Base-by-base conservation (phyloP, 2,888 invertebrate species). In the Ectemnius continuus region DNA sequence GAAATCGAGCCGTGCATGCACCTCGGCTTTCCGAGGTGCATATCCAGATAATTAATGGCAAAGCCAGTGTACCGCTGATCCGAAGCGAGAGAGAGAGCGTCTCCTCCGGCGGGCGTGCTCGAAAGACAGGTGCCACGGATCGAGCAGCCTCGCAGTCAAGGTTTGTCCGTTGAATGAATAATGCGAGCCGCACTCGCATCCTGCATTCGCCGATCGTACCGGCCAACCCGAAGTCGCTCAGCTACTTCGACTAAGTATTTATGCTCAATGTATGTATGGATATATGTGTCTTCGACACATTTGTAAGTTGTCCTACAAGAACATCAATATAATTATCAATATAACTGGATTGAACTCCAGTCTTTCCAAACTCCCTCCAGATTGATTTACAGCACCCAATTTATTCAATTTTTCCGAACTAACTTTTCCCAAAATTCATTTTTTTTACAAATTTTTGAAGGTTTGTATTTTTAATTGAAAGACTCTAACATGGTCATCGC, bases 21-120 rank as follows among this genome's bases (percentile, higher is more conserved):
- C 36, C 48, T 65, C 64, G 76, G 67, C 73, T 83, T 71, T 77
- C 75, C 64, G 61, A 75, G 63, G 64, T 73, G 73, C 71, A 75
- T 66, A 68, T 16, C 57, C 46, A 28, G 78, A 75, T 84, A 81
- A 84, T 84, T 85, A 81, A 81, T 77, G 73, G 67, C 36, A 75
- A 76, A 75, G 69, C 70, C 76, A 61, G 60, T 63, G 56, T 64
- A 65, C 62, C 56, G 46, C 67, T 58, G 82, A 75, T 58, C 67
- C 60, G 70, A 64, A 66, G 58, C 48, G 6, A 36, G 36, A 36
- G 36, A 28, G 28, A 36, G 63, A 64, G 74, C 45, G 64, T 61
- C 56, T 74, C 73, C 70, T 80, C 58, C 61, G 77, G 61, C 67
- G 70, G 70, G 70, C 63, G 57, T 52, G 64, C 59, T 72, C 60